Base-by-base conservation (phyloP, 2,888 invertebrate genomes). In the Limnephilus lunatus region DNA sequence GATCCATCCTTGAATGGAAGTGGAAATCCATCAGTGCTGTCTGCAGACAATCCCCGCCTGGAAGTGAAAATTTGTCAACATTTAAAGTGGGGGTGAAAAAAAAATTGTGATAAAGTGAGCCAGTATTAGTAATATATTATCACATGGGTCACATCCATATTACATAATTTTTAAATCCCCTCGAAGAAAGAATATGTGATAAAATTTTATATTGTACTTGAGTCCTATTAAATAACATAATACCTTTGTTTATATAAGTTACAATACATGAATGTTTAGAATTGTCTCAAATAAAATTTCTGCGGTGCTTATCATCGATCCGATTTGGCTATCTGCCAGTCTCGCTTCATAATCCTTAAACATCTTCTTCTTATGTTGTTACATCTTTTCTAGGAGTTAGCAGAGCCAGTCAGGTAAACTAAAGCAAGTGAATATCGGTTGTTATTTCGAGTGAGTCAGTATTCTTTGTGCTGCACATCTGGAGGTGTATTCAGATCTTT, bases 321-420 rank as follows among this genome's bases (percentile, higher is more conserved):
- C 9, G 68, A 68, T 68, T 25, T 68, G 68, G n/a, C 7, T 68
- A 68, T 68, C 68, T 68, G 68, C 68, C 25, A 68, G 25, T 68
- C 25, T 68, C 9, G 7, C 25, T 25, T 68, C 9, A n/a, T n/a
- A 68, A 25, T 68, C 68, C 15, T 68, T 68, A 19, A 68, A 68
- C 2, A 25, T 25, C n/a, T 68, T n/a, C 68, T n/a, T 68, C 68
- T 68, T 68, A 68, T 68, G 68, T 83, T 83, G 32, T 83, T 25
- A 32, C 83, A 35, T 83, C 32, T 83, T 32, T 83, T 83, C 32
- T 83, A 83, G 83, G 83, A 83, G 35, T 83, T 83, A 83, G 83
- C 83, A 39, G 83, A 35, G 83, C 35, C 83, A 35, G 83, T 83
- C 35, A 83, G 83, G 83, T 83, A 83, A 83, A 83, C 35, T 32